These are phyloP conservation scores for Thripadectes ignobilis DNA, from an alignment of 2,797 vertebrate species.

Conservation along the genomic window DNA sequence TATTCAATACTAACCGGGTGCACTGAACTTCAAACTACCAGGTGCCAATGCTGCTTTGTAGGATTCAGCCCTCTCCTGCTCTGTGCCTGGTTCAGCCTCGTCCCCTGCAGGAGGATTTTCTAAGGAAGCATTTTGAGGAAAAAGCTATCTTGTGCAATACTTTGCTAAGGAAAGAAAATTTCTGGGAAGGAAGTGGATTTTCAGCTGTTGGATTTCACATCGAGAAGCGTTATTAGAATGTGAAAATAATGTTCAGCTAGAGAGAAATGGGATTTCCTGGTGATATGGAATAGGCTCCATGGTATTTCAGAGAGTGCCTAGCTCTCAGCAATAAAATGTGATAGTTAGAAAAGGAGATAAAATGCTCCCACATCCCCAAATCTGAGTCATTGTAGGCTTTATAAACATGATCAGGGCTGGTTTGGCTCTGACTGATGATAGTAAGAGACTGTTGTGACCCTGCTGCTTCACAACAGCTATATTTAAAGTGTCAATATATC, in stretches of 20 bases:
- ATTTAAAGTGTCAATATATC: background rate
- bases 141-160: background rate
- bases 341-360: background rate
- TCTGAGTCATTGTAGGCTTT: background rate
- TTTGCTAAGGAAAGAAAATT: background rate
- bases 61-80: background rate
- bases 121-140: background rate
- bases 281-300: background rate
- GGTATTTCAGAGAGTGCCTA: background rate
- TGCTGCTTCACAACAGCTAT: background rate
- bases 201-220: background rate
- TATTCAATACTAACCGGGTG: background rate
- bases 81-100: background rate
- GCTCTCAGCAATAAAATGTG: background rate
- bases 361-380: background rate
- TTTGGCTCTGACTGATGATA: background rate
- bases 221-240: background rate
- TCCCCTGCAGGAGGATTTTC: background rate
- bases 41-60: background rate
- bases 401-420: background rate
- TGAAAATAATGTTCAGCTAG: background rate
- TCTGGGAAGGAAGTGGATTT: background rate
- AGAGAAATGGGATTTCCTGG: background rate
- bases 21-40: background rate
- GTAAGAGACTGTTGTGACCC: background rate